A percentile compares a stretch with the other conserved stretches of the same genome.
Conservation (phyloP, 2,888 invertebrate genomes). For the Perizoma affinitatum region DNA sequence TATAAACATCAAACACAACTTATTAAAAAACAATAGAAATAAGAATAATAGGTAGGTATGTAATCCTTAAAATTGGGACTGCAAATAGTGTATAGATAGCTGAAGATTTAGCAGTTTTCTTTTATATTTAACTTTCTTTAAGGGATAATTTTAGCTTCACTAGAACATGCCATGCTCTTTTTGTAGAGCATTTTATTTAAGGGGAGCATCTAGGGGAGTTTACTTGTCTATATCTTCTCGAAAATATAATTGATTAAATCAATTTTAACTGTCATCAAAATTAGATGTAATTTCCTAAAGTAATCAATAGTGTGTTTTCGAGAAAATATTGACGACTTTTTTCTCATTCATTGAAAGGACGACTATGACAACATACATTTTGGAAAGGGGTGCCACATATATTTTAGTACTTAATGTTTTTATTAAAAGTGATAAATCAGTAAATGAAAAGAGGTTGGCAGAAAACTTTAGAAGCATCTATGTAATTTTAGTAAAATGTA, state of each 20-base stretch:
- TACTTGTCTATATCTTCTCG: conserved; percentile 21
- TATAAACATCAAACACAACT: no score
- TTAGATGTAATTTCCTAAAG: no score
- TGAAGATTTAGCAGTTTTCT: conserved; percentile 9
- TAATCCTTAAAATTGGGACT: no score
- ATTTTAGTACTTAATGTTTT: conserved; percentile 43
- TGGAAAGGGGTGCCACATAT: conserved; percentile 57
- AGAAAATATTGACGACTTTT: conserved; percentile 27
- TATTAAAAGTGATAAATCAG: conserved; percentile 47
- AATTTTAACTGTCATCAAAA: no score
- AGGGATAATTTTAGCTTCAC: conserved; percentile 21
- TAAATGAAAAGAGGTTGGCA: conserved; percentile 42
- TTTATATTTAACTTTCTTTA: conserved; percentile 25
- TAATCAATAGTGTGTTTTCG: neutral
- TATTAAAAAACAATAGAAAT: no score
- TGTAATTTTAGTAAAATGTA: no score
- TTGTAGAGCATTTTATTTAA: conserved; percentile 25
- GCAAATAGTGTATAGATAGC: neutral
- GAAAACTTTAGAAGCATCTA: conserved; percentile 12
- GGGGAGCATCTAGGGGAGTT: conserved; percentile 22
- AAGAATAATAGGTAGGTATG: no score
- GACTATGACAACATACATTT: conserved; percentile 62
- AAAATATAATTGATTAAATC: neutral
- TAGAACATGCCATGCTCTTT: conserved; percentile 36
- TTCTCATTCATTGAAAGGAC: conserved; percentile 21